These are phyloP conservation scores for Bugulina stolonifera DNA, from an alignment of 2,888 invertebrate species.

Conservation along the genomic window DNA sequence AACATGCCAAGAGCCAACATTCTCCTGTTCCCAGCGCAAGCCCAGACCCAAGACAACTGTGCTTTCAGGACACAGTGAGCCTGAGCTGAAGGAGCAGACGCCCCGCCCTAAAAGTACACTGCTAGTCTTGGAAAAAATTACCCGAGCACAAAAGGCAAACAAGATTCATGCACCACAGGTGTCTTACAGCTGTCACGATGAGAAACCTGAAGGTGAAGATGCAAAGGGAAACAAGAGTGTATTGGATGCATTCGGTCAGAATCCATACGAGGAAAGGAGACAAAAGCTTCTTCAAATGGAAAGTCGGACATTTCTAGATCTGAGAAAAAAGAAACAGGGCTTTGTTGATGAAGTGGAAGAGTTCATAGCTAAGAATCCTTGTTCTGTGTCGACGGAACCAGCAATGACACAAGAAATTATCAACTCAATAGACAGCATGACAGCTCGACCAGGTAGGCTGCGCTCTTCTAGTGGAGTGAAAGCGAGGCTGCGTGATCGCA, in stretches of 20 bases:
- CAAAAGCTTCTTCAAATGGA: constrained; percentile 40
- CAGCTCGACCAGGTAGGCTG: constrained; percentile 17
- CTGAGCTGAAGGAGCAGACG: background rate
- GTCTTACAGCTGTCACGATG: constrained; percentile 21
- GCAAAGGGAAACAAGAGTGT: background rate
- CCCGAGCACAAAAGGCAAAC: constrained; percentile 4
- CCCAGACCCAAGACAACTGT: background rate
- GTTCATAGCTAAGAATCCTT: constrained; percentile 25
- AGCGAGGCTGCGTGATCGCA: background rate
- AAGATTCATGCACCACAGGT: constrained; percentile 18
- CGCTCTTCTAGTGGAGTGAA: background rate
- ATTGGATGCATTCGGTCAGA: constrained; percentile 33
- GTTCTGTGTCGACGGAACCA: background rate
- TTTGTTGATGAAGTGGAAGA: constrained; percentile 27
- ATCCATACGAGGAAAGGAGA: constrained; percentile 39
- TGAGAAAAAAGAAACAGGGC: constrained; percentile 34
- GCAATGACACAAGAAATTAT: constrained; percentile 12
- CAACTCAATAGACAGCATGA: constrained; percentile 24
- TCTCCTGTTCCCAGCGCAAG: background rate
- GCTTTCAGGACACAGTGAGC: background rate
- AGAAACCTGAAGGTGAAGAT: constrained; percentile 16
- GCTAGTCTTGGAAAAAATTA: constrained; percentile 8
- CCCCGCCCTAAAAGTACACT: background rate
- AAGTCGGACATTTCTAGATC: constrained; percentile 32
- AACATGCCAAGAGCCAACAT: background rate